Evolutionary conservation across 2,113 vertebrate species (phyloP).

Genomic region (Falcunculus frontatus): DNA sequence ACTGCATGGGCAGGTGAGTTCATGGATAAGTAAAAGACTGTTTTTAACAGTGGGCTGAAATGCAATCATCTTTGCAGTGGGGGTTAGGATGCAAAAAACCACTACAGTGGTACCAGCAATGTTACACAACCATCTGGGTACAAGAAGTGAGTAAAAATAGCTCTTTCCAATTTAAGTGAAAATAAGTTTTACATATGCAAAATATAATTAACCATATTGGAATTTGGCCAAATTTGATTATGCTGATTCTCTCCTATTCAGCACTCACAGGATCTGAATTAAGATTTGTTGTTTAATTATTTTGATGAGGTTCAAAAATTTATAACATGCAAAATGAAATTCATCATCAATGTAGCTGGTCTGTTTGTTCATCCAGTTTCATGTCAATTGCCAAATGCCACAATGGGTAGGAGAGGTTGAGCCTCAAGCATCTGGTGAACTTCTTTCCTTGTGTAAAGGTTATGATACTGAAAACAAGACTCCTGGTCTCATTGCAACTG

Average conservation of each 20-base stretch:
- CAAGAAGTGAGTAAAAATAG: conserved; percentile 48
- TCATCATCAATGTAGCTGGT: not conserved
- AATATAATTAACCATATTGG: conserved; percentile 63
- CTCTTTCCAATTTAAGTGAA: conserved; percentile 56
- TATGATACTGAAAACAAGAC: not conserved
- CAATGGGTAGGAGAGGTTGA: not conserved
- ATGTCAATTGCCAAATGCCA: not conserved
- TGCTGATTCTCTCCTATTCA: conserved; percentile 11
- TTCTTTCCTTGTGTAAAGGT: not conserved
- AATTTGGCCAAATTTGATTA: conserved; percentile 54
- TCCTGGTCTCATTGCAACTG: not conserved
- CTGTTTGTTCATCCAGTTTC: not conserved
- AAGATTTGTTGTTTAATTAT: conserved; percentile 46
- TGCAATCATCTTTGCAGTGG: not conserved
- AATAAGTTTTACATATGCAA: conserved; percentile 60
- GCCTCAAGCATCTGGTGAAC: not conserved
- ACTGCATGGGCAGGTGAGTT: not conserved
- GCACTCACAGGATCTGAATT: conserved; percentile 44
- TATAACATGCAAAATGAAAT: conserved; percentile 1
- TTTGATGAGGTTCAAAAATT: conserved; percentile 30
- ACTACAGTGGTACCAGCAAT: not conserved
- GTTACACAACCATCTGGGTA: not conserved
- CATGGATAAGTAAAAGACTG: not conserved
- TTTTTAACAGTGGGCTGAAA: not conserved
- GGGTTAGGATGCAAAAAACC: not conserved